Evolutionary conservation across 64 coral and sea anemone species (phyloP).

Genomic region (Stichodactyla mertensii): DNA sequence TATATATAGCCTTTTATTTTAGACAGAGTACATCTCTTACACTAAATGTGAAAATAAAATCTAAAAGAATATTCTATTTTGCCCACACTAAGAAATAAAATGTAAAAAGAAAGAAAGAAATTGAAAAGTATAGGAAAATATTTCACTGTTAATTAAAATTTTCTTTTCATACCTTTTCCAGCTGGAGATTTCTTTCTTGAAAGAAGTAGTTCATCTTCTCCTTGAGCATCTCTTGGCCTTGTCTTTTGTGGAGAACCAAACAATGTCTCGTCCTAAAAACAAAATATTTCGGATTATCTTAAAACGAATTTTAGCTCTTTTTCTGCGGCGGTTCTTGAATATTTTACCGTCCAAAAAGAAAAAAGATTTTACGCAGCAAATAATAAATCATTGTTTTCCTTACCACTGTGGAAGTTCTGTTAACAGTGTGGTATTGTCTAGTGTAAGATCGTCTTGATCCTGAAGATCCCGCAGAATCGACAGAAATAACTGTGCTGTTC

Average conservation of each 20-base stretch:
- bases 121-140: no score
- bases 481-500: conserved; percentile 80
- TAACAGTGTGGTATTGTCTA: conserved; percentile 89
- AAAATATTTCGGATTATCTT: neutral
- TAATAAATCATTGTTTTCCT: neutral
- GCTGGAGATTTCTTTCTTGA: neutral
- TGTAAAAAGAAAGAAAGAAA: no score
- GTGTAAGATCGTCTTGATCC: conserved; percentile 90
- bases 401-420: conserved; percentile 97
- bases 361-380: no score
- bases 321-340: neutral
- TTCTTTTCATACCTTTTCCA: neutral
- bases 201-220: neutral
- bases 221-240: neutral
- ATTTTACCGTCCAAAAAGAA: no score
- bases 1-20: no score
- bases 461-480: conserved; percentile 78
- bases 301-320: neutral
- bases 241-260: conserved; percentile 1
- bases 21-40: no score
- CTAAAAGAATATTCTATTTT: no score
- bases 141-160: no score
- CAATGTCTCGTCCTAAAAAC: conserved; percentile 3
- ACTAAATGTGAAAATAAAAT: no score
- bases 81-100: no score